Evolutionary conservation across 2,888 invertebrate genomes (phyloP).

Genomic region (Eupithecia subumbrata): DNA sequence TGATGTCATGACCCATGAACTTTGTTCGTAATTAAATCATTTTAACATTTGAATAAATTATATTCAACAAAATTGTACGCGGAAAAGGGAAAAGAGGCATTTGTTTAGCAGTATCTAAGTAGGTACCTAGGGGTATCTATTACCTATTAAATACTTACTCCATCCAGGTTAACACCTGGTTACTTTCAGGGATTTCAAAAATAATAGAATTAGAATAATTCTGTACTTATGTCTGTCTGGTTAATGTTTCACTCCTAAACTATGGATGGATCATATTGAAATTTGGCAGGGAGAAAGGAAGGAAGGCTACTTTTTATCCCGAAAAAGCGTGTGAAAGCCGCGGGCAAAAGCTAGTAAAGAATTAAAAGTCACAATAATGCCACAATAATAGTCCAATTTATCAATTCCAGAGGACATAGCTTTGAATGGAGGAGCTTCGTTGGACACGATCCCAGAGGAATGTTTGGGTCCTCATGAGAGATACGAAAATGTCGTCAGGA

Average conservation of each 20-base stretch:
- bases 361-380: neutral
- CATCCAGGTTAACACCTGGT: no score
- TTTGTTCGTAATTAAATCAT: neutral
- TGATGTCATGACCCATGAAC: neutral
- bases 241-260: no score
- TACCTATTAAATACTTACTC: no score
- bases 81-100: neutral
- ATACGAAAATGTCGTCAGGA: conserved; percentile 89
- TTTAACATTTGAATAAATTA: neutral
- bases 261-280: no score
- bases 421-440: conserved; percentile 82
- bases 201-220: no score
- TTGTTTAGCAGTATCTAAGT: neutral
- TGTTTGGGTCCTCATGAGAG: conserved; percentile 91
- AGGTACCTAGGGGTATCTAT: no score
- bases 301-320: no score
- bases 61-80: neutral
- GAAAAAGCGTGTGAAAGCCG: no score
- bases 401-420: conserved; percentile 61
- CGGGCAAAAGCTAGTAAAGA: no score
- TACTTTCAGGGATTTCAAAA: no score
- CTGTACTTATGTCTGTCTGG: no score
- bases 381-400: neutral
- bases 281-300: no score
- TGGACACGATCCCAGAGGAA: conserved; percentile 86